Evolutionary conservation across 2,113 vertebrate species (phyloP).

Genomic region (Gulo gulo): DNA sequence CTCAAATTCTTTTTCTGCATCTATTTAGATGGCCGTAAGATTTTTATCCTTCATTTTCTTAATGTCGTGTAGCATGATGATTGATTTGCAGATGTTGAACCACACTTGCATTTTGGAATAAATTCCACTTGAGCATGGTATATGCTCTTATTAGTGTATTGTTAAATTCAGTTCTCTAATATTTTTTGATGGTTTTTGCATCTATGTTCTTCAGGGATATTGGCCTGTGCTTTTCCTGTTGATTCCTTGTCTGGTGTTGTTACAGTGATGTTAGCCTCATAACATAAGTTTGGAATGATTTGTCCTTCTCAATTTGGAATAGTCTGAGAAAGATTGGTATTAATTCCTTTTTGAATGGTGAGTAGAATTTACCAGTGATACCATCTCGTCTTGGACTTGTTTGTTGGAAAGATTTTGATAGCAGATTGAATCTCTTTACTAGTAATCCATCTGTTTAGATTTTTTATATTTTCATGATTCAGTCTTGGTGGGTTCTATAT

Average conservation of each 20-base stretch:
- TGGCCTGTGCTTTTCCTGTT: not conserved
- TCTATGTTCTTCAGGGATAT: not conserved
- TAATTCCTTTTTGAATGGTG: not conserved
- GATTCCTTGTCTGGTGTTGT: not conserved
- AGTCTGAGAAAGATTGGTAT: not conserved
- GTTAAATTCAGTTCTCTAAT: not conserved
- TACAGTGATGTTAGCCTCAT: not conserved
- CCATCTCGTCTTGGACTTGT: not conserved
- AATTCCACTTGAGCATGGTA: not conserved
- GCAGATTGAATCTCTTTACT: not conserved
- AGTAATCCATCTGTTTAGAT: not conserved
- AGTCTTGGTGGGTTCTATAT: not conserved
- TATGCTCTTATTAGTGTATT: not conserved
- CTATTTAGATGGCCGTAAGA: not conserved
- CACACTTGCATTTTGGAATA: not conserved
- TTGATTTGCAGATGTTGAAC: not conserved
- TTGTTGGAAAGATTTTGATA: not conserved
- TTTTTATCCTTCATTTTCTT: not conserved
- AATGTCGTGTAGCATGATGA: not conserved
- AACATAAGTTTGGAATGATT: not conserved
- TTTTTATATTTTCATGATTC: not conserved
- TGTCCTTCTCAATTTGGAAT: not conserved
- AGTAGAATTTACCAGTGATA: not conserved
- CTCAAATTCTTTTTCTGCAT: not conserved
- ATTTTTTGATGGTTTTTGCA: not conserved